Percentiles rank a stretch among this genome's conserved stretches.
Conservation (phyloP, 2,797 vertebrate species). For the Bovichtus variegatus region DNA sequence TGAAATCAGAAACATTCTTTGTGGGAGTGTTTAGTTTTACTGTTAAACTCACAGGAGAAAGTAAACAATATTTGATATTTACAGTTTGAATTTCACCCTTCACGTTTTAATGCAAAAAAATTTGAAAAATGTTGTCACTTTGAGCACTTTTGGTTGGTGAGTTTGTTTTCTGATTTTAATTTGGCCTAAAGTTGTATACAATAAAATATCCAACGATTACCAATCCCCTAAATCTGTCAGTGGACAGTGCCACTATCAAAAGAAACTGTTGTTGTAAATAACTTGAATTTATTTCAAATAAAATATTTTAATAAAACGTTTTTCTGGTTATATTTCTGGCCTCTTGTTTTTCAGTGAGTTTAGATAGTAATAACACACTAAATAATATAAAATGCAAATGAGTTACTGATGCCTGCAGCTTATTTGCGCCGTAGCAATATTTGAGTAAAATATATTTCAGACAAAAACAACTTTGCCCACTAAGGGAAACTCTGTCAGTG, state of each 20-base stretch:
- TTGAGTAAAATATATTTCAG: constrained; percentile 12
- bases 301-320: constrained; percentile 55
- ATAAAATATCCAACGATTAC: constrained; percentile 1
- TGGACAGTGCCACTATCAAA: neutral
- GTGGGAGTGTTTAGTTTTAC: constrained; percentile 10
- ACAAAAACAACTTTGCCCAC: constrained; percentile 15
- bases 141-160: constrained; percentile 48
- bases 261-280: constrained; percentile 42
- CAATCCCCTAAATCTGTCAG: constrained; percentile 32
- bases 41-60: constrained; percentile 31
- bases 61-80: neutral
- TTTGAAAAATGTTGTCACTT: constrained; percentile 55
- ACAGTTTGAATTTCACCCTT: constrained; percentile 36
- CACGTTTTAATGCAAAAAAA: constrained; percentile 15
- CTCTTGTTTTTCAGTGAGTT: constrained; percentile 1
- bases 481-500: neutral
- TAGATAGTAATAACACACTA: neutral
- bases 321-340: neutral
- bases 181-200: neutral
- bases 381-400: constrained; percentile 17
- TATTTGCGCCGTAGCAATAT: constrained; percentile 32
- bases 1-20: constrained; percentile 18
- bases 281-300: constrained; percentile 56
- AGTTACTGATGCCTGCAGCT: constrained; percentile 2
- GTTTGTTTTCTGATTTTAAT: constrained; percentile 20